These are phyloP conservation scores for Andrena hattorfiana DNA, from an alignment of 2,888 invertebrate species.

Conservation along the genomic window DNA sequence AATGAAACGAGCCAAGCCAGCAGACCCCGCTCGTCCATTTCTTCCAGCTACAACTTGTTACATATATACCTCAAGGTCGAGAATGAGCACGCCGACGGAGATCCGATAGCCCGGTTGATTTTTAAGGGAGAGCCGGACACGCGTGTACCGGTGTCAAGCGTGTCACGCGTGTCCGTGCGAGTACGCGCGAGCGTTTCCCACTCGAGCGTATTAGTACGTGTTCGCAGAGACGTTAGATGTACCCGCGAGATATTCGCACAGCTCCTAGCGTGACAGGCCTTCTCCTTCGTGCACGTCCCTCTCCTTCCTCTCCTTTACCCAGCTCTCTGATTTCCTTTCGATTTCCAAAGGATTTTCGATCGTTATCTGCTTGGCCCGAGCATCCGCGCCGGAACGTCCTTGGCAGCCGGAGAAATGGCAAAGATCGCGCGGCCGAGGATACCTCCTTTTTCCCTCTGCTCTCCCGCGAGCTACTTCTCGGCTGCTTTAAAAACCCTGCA, in stretches of 20 bases:
- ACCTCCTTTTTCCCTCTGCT: conserved; percentile 37
- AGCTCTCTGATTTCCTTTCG: conserved; percentile 26
- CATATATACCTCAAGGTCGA: conserved; percentile 78
- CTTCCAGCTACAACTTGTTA: conserved; percentile 76
- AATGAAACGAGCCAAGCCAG: conserved; percentile 39
- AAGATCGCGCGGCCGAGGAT: conserved; percentile 49
- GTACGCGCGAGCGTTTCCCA: conserved; percentile 12
- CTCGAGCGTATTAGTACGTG: conserved; percentile 36
- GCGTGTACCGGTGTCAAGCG: conserved; percentile 50
- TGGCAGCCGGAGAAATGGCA: conserved; percentile 43
- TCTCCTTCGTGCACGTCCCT: not conserved
- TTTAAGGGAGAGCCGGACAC: conserved; percentile 50
- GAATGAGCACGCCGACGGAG: conserved; percentile 59
- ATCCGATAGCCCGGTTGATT: conserved; percentile 68
- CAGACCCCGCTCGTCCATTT: conserved; percentile 53
- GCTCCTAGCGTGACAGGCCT: conserved; percentile 53
- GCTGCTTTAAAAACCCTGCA: conserved; percentile 68
- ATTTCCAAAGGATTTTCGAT: conserved; percentile 58
- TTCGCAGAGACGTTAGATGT: conserved; percentile 38
- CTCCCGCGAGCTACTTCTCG: conserved; percentile 34
- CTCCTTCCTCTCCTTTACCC: not conserved
- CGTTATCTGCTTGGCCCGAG: not conserved
- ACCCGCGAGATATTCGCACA: conserved; percentile 47
- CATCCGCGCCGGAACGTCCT: conserved; percentile 44
- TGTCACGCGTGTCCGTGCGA: conserved; percentile 50